These are phyloP conservation scores for Gorsachius magnificus DNA, from an alignment of 2,797 vertebrate species.

Conservation along the genomic window DNA sequence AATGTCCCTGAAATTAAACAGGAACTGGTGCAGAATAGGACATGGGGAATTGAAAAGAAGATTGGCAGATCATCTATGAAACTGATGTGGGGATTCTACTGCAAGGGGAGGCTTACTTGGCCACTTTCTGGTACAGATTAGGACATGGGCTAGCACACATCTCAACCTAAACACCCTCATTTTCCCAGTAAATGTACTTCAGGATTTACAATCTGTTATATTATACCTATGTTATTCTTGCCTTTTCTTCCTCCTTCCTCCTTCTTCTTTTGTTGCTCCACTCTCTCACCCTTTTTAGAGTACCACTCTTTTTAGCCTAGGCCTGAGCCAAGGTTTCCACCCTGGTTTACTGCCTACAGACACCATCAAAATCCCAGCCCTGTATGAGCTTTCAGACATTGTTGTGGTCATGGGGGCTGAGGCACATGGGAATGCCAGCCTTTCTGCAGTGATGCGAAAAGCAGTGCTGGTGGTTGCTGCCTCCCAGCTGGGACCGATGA, in stretches of 20 bases:
- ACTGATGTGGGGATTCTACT: not conserved
- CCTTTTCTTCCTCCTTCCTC: not conserved
- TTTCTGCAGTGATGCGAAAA: not conserved
- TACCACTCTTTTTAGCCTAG: not conserved
- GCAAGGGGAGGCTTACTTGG: not conserved
- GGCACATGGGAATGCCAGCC: not conserved
- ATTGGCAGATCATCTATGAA: not conserved
- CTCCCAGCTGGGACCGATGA: constrained; percentile 17
- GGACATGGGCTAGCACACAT: not conserved
- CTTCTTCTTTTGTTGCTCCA: not conserved
- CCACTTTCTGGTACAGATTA: not conserved
- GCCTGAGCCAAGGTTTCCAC: not conserved
- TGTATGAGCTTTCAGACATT: not conserved
- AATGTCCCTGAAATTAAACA: not conserved
- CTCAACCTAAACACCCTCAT: not conserved
- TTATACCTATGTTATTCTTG: not conserved
- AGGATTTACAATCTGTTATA: not conserved
- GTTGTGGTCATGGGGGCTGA: accelerated
- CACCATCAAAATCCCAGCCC: not conserved
- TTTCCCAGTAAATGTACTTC: not conserved
- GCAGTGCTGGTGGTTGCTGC: not conserved
- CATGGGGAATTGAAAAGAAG: not conserved
- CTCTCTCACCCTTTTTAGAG: not conserved
- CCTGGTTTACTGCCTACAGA: not conserved
- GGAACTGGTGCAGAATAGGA: not conserved